These are phyloP conservation scores for Mesocricetus auratus DNA, from an alignment of 2,113 vertebrate genomes.

Conservation along the genomic window DNA sequence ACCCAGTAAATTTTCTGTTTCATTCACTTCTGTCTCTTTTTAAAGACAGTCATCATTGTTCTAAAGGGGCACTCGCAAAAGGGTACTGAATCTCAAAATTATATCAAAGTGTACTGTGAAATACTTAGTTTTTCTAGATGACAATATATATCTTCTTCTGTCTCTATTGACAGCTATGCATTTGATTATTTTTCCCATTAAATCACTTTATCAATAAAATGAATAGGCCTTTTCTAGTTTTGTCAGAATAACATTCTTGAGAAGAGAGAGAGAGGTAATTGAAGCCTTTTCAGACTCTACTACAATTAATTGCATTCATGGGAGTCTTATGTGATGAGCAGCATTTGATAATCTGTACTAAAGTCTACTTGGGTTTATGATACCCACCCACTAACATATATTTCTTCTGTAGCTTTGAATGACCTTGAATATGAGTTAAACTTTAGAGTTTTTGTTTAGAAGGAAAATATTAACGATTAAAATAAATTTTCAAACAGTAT, in stretches of 20 bases:
- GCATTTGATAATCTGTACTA: not conserved
- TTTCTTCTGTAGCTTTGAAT: not conserved
- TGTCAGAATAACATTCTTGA: not conserved
- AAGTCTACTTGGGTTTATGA: not conserved
- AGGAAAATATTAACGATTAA: not conserved
- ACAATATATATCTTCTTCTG: not conserved
- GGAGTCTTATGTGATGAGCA: not conserved
- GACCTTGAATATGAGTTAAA: not conserved
- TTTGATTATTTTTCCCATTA: not conserved
- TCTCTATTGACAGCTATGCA: not conserved
- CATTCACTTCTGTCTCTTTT: not conserved
- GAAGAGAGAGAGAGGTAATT: not conserved
- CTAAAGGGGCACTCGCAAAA: not conserved
- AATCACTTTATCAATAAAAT: not conserved
- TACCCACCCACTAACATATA: not conserved
- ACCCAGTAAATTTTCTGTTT: not conserved
- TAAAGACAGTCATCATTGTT: not conserved
- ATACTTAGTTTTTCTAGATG: not conserved
- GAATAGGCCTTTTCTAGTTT: not conserved
- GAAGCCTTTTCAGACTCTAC: not conserved
- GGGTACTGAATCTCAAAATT: not conserved
- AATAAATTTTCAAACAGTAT: not conserved
- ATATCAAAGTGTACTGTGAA: not conserved
- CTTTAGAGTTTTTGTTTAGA: not conserved
- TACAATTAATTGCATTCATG: not conserved